These are phyloP conservation scores for Achroia grisella DNA, from an alignment of 1,140 invertebrate species.

Conservation along the genomic window DNA sequence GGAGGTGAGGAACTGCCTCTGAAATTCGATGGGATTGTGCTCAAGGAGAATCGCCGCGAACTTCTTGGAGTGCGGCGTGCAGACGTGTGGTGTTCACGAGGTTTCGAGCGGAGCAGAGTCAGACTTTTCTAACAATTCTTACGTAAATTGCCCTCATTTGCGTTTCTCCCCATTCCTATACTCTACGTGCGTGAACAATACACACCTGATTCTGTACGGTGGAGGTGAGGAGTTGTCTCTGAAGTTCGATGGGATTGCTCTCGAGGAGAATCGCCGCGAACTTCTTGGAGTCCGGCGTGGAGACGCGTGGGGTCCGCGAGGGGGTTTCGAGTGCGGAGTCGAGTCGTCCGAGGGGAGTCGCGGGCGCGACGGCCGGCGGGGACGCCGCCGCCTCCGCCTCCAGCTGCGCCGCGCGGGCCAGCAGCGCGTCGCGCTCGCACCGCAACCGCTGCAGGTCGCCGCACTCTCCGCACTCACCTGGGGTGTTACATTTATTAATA, in stretches of 20 bases:
- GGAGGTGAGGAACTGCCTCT: slow-evolving; percentile 86
- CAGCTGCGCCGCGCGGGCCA: slow-evolving; percentile 81
- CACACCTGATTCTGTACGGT: slow-evolving; percentile 89
- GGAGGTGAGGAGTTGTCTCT: slow-evolving; percentile 86
- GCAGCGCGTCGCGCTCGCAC: slow-evolving; percentile 80
- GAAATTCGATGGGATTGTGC: slow-evolving; percentile 85
- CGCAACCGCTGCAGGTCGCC: slow-evolving; percentile 74
- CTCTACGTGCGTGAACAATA: neutral
- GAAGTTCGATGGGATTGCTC: slow-evolving; percentile 85
- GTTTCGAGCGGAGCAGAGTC: neutral
- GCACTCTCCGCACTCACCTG: slow-evolving; percentile 46
- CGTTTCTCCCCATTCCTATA: too few species aligned
- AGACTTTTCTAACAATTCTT: too few species aligned
- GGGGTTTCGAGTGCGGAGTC: slow-evolving; percentile 73
- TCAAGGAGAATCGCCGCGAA: slow-evolving; percentile 88
- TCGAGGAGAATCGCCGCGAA: slow-evolving; percentile 88
- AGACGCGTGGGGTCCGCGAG: slow-evolving; percentile 69
- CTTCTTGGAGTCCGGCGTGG: slow-evolving; percentile 78
- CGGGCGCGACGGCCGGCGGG: slow-evolving; percentile 17
- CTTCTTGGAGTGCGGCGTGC: slow-evolving; percentile 76
- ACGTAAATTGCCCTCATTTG: too few species aligned
- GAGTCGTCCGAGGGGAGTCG: slow-evolving; percentile 57
- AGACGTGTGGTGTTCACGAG: neutral
- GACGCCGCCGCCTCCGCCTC: slow-evolving; percentile 77
- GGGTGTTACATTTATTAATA: neutral